These are phyloP conservation scores for Pogonomyrmex californicus DNA, from an alignment of 1,140 invertebrate genomes.

Conservation along the genomic window DNA sequence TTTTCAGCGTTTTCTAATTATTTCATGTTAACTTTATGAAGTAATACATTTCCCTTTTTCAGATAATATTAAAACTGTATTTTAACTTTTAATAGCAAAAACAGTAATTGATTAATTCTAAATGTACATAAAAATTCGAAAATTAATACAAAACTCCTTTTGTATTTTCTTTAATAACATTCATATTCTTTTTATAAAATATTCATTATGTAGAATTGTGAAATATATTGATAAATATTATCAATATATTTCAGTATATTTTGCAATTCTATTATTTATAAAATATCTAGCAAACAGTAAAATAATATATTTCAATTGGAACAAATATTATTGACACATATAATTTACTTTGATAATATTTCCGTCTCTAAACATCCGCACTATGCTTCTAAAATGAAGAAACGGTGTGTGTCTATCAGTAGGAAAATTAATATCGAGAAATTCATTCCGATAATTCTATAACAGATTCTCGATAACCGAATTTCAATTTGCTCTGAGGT, in stretches of 20 bases:
- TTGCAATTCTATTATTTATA: neutral
- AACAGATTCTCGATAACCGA: constrained; percentile 71
- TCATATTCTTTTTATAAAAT: neutral
- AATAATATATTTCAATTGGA: neutral
- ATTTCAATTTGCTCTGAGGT: constrained; percentile 68
- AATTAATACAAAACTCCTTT: neutral
- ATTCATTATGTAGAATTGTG: neutral
- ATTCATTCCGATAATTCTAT: constrained; percentile 70
- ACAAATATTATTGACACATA: neutral
- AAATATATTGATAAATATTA: neutral
- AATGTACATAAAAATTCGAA: neutral
- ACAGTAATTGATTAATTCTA: neutral
- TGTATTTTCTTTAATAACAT: neutral
- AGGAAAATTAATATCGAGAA: constrained; percentile 68
- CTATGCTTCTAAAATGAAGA: constrained; percentile 53
- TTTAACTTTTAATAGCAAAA: neutral
- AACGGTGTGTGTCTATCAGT: neutral
- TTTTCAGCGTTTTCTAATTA: neutral
- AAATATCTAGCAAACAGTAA: neutral
- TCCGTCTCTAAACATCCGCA: neutral
- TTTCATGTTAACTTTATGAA: neutral
- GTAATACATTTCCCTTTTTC: neutral
- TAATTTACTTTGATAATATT: neutral
- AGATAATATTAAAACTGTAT: neutral
- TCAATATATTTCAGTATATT: too few species aligned